phyloP scores from a whole-genome alignment of 1,140 invertebrate species.

The Brachionus asplanchnoidis region DNA sequence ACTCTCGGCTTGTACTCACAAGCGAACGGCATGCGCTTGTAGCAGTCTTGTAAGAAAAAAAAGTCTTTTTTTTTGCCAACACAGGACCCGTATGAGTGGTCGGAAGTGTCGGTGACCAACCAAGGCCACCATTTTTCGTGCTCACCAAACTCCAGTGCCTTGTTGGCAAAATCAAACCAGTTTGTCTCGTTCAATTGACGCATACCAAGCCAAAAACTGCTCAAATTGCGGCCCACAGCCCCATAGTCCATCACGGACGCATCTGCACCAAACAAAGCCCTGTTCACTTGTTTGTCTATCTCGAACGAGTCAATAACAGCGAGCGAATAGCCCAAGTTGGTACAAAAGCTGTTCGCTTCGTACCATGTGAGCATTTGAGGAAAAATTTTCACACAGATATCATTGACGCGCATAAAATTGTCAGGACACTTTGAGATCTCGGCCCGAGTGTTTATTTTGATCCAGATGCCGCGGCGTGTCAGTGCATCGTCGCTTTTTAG shows the following conservation, averaged over 20 bases:
- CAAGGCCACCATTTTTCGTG: constrained; percentile 32
- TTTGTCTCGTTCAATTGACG: constrained; percentile 6
- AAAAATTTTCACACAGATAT: neutral
- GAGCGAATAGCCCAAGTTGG: neutral
- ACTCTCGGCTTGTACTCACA: neutral
- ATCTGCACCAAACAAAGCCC: neutral
- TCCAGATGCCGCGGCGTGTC: neutral
- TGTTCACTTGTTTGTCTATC: neutral
- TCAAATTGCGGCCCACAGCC: neutral
- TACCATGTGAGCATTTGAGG: neutral
- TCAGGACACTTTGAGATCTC: neutral
- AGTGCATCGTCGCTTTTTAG: neutral
- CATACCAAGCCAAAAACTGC: constrained; percentile 13
- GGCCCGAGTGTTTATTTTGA: neutral
- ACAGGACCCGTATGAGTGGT: neutral
- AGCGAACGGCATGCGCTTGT: constrained; percentile 10
- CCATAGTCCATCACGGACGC: neutral
- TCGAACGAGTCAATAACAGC: neutral
- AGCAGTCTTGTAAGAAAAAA: constrained; percentile 3
- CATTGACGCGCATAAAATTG: neutral
- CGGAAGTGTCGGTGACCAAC: neutral
- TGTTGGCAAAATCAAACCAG: neutral
- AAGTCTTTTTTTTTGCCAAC: neutral
- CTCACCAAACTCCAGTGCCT: neutral
- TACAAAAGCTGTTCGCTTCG: neutral